Evolutionary conservation across 2,888 invertebrate species (phyloP).

Genomic region (Cacoxenus indagator): DNA sequence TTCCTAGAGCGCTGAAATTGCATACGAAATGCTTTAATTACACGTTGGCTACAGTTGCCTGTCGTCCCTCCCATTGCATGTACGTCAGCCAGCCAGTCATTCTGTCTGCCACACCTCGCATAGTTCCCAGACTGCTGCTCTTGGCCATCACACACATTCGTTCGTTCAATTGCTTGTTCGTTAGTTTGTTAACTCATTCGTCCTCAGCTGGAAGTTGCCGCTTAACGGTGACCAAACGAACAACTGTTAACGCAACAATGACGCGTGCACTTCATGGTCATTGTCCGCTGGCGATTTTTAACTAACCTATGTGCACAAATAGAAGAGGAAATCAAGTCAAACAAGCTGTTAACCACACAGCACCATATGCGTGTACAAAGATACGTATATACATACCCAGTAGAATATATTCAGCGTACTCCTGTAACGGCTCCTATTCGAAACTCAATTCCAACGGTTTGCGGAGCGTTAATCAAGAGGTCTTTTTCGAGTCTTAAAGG

Average conservation of each 20-base stretch:
- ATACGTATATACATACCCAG: not conserved
- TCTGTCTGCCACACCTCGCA: slow-evolving; percentile 27
- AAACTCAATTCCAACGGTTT: no score
- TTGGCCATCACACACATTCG: not conserved
- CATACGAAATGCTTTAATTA: slow-evolving; percentile 49
- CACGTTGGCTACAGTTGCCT: slow-evolving; percentile 30
- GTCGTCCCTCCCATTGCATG: not conserved
- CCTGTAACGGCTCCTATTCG: no score
- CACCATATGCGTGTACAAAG: not conserved
- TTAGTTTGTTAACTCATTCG: not conserved
- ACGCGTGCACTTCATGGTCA: slow-evolving; percentile 91
- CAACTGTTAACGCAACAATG: slow-evolving; percentile 19
- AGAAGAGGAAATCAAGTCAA: no score
- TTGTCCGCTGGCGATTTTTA: slow-evolving; percentile 41
- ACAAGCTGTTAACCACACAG: no score
- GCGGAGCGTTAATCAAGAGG: no score
- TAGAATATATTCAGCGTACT: not conserved
- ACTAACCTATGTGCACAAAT: no score
- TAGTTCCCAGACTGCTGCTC: not conserved
- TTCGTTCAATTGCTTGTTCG: not conserved
- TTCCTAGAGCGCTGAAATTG: slow-evolving; percentile 31
- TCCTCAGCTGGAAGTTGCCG: not conserved
- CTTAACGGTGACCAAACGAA: slow-evolving; percentile 36
- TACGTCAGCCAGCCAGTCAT: not conserved
- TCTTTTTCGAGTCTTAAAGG: no score